These are phyloP conservation scores for Coregonus clupeaformis DNA, from an alignment of 2,113 vertebrate genomes.

Conservation along the genomic window DNA sequence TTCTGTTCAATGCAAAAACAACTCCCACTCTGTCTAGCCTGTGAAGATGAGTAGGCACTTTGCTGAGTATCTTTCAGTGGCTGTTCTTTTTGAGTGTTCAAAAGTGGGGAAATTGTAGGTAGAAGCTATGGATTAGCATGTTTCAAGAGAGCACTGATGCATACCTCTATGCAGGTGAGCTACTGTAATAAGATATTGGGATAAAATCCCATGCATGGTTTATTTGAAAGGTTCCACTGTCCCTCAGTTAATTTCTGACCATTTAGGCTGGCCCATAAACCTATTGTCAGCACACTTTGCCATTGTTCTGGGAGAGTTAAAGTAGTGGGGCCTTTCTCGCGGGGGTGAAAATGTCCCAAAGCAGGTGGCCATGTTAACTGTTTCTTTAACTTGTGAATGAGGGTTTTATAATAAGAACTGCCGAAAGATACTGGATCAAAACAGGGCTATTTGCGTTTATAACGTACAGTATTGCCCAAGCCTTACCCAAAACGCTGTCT, in stretches of 20 bases:
- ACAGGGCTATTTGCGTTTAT: slow-evolving; percentile 42
- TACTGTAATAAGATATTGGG: slow-evolving; percentile 30
- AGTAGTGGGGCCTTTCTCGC: neutral
- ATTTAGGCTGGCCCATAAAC: neutral
- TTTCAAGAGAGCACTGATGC: slow-evolving; percentile 19
- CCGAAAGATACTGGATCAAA: slow-evolving; percentile 37
- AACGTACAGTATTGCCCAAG: neutral
- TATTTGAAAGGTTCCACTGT: no score
- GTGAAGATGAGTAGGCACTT: no score
- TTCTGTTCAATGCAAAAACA: no score
- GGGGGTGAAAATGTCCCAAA: neutral
- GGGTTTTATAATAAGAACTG: slow-evolving; percentile 17
- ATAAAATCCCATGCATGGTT: slow-evolving; percentile 23
- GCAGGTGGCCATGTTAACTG: neutral
- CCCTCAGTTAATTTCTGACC: slow-evolving; percentile 2
- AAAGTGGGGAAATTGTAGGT: slow-evolving; percentile 8
- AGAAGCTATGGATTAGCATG: slow-evolving; percentile 35
- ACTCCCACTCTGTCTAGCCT: no score
- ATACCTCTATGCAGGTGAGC: slow-evolving; percentile 66
- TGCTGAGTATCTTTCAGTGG: no score
- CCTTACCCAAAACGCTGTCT: slow-evolving; percentile 5
- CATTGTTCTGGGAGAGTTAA: neutral
- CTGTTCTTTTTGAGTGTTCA: neutral
- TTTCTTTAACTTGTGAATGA: neutral
- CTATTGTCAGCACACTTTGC: neutral